Evolutionary conservation across 2,888 invertebrate genomes (phyloP), one percentile per base, ranked within the genome.

Genomic region (Nematopogon swammerdamellus): DNA sequence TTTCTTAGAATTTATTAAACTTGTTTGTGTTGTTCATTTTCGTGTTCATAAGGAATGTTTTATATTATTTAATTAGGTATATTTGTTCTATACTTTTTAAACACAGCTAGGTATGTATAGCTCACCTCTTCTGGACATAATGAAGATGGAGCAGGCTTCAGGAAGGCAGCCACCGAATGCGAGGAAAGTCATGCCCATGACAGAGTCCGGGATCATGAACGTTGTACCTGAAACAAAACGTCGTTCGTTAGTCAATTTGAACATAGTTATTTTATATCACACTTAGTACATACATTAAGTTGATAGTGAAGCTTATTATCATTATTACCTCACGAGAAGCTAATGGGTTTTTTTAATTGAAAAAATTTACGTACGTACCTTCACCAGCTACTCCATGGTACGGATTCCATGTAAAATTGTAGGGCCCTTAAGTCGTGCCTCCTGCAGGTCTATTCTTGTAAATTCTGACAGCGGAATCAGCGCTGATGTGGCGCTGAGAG

Each of bases 151-250:
- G 30, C 82, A 81, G 0, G 84, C 84, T 60, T 85, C 96, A 0
- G 96, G 96, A 58, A 96, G 82, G 58, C 92, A 92, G 1, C 94
- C 93, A 2, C 95, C 96, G 17, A 92, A 92, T 0, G 95, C 94
- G 53, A 95, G 74, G 61, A 96, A 90, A 0, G 95, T 95, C 61
- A 96, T 85, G 2, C 95, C 96, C 88, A 95, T 91, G 1, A 96
- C 88, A 10, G 92, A 88, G 58, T 94, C 93, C 0, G 94, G 90
- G 47, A 96, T 89, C 3, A 82, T 80, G 44, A 93, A 83, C 0
- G 92, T 88, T 54, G 85, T 83, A 20, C 88, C 88, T 88, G 60
- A 19, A 64, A 42, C 45, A 44, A 53, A 47, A 67, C 60, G 49
- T 11, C 56, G 4, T 25, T 25, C 25, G 10, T 25, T 25, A 25